These are phyloP conservation scores for Galerucella pusilla DNA, from an alignment of 2,888 invertebrate species.

Conservation along the genomic window DNA sequence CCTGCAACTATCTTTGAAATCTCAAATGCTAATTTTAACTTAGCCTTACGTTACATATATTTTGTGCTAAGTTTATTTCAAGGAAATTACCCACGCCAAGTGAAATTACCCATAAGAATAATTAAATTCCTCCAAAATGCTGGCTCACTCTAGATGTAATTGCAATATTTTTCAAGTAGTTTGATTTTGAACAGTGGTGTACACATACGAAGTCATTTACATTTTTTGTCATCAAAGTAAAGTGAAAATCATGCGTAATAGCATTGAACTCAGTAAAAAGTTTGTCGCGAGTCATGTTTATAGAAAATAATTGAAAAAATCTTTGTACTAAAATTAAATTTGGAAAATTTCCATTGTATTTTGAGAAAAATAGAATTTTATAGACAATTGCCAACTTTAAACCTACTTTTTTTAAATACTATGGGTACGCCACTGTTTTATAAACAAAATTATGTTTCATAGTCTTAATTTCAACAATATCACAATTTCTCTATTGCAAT, in stretches of 20 bases:
- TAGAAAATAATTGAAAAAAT: no score
- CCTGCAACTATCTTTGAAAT: conserved; percentile 31
- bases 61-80: conserved; percentile 64
- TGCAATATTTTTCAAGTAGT: conserved; percentile 12
- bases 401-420: neutral
- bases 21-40: conserved; percentile 46
- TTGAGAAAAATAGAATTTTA: no score
- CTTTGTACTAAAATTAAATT: no score
- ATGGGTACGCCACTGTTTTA: conserved; percentile 3
- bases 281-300: no score
- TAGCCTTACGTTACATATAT: conserved; percentile 53
- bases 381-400: no score
- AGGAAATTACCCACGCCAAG: conserved; percentile 33
- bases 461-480: conserved; percentile 66
- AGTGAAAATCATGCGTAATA: neutral
- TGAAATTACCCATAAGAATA: conserved; percentile 23
- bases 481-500: conserved; percentile 67
- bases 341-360: neutral
- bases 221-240: neutral
- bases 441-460: conserved; percentile 58
- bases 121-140: conserved; percentile 25
- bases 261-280: no score
- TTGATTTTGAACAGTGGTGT: neutral
- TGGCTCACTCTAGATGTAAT: conserved; percentile 12
- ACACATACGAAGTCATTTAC: neutral